Conservation (phyloP, 2,888 invertebrate genomes). For the Melanostoma mellinum region DNA sequence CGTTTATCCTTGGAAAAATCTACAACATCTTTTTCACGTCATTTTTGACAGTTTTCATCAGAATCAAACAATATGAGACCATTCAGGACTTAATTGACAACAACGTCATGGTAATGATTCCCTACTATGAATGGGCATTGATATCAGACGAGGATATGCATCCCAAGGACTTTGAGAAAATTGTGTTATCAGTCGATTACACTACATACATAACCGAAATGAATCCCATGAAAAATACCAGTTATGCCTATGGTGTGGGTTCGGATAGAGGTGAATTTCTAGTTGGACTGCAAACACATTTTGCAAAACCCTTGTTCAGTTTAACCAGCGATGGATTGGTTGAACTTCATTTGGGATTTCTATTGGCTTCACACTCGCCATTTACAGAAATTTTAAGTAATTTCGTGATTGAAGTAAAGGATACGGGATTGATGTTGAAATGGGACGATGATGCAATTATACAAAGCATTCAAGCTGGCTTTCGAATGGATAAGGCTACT, state of each 20-base stretch:
- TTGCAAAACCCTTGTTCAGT: conserved; percentile 16
- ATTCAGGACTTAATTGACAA: conserved; percentile 48
- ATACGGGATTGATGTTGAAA: conserved; percentile 33
- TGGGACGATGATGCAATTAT: conserved; percentile 20
- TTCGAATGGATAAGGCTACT: background rate
- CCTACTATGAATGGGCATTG: conserved; percentile 19
- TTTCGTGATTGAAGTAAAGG: conserved; percentile 25
- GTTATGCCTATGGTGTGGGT: conserved; percentile 27
- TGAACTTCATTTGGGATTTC: conserved; percentile 13
- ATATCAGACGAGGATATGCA: background rate
- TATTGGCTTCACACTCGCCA: conserved; percentile 6
- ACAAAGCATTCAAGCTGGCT: background rate
- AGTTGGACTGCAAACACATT: conserved; percentile 1
- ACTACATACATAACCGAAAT: background rate
- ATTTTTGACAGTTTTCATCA: conserved; percentile 40
- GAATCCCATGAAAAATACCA: conserved; percentile 34
- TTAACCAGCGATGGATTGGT: conserved; percentile 2
- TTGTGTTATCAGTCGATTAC: conserved; percentile 12
- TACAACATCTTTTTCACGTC: conserved; percentile 39
- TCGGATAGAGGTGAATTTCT: conserved; percentile 27
- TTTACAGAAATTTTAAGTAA: conserved; percentile 19
- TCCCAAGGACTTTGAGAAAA: conserved; percentile 7
- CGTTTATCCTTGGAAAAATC: conserved; percentile 38
- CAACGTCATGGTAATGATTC: conserved; percentile 38
- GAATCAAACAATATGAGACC: conserved; percentile 41